Base-by-base conservation (phyloP, 1,140 invertebrate genomes). In the Meloidogyne hapla region DNA sequence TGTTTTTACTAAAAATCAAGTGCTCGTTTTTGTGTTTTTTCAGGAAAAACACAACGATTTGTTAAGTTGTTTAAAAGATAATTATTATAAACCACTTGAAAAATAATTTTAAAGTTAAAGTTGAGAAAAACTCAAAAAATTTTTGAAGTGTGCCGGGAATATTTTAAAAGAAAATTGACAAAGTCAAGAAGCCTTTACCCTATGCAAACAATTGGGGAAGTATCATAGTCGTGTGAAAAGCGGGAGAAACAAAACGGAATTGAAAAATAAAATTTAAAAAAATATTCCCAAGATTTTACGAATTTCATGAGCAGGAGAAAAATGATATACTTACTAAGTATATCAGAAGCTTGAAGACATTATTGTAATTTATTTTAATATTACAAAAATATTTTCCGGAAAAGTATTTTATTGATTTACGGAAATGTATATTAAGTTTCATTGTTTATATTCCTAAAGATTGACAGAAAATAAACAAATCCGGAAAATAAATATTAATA, bases 181-280 rank as follows among this genome's bases (percentile, higher is more conserved):
- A 56, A 56, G 48, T 56, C 48, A 56, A 56, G 48, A 56, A 56
- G 48, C 48, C n/a, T 56, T 56, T 8, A 15, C 48, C 48, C 48
- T 56, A 56, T n/a, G 48, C 6, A 56, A 56, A 56, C 48, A 56
- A 18, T 48, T 48, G 13, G n/a, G 8, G 33, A 56, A 18, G 48
- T 56, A 56, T 56, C 48, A 56, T 56, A n/a, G n/a, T 56, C 48
- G 48, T 56, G 48, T 56, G 48, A 56, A 56, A 56, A 56, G 18
- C 48, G 12, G 4, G 48, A 56, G 8, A 56, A 48, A 48, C 15
- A 48, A 56, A 56, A 56, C 33, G 33, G 33, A 56, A 15, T 10
- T 15, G 12, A 10, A 56, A n/a, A 21, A 21, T 5, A 56, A 13
- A 56, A 56, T 56, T n/a, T 56, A 33, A 33, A n/a, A n/a, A 48